A percentile compares a stretch with the other conserved stretches of the same genome.
These are phyloP conservation scores for Cantharis flavilabris DNA, from an alignment of 2,888 invertebrate species.

Conservation along the genomic window DNA sequence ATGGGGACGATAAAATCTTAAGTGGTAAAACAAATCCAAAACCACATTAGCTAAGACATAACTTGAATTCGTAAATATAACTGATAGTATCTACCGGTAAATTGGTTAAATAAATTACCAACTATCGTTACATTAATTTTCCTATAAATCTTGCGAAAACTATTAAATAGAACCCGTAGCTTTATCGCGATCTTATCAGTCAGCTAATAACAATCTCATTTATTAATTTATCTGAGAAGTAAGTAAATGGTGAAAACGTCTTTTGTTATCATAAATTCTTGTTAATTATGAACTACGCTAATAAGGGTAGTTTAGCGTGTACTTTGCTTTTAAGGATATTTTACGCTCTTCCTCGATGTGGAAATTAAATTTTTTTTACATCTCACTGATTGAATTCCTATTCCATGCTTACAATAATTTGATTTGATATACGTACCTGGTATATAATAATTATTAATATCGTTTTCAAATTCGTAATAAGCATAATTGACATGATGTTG, in stretches of 20 bases:
- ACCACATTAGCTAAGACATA: constrained; percentile 27
- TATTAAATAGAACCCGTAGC: background rate
- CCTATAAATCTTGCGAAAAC: background rate
- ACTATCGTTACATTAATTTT: constrained; percentile 7
- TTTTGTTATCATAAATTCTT: background rate
- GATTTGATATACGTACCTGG: background rate
- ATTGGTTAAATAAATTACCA: constrained; percentile 27
- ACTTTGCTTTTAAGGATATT: background rate
- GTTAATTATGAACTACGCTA: background rate
- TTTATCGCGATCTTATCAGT: background rate
- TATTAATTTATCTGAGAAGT: constrained; percentile 1
- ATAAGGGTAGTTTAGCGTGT: background rate
- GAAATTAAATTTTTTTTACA: background rate
- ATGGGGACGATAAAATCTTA: constrained; percentile 20
- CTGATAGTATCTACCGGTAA: constrained; percentile 26
- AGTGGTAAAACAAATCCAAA: constrained; percentile 14
- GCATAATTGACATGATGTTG: background rate
- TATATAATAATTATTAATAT: too few species aligned
- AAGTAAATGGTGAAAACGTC: background rate
- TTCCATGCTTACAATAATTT: background rate
- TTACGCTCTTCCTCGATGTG: background rate
- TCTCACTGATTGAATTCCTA: background rate
- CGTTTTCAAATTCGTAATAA: background rate
- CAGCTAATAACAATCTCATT: background rate
- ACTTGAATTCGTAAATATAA: constrained; percentile 28